Evolutionary conservation across 2,113 vertebrate genomes (phyloP), one percentile per base, ranked within the genome.

Genomic region (Pseudorectes ferrugineus): DNA sequence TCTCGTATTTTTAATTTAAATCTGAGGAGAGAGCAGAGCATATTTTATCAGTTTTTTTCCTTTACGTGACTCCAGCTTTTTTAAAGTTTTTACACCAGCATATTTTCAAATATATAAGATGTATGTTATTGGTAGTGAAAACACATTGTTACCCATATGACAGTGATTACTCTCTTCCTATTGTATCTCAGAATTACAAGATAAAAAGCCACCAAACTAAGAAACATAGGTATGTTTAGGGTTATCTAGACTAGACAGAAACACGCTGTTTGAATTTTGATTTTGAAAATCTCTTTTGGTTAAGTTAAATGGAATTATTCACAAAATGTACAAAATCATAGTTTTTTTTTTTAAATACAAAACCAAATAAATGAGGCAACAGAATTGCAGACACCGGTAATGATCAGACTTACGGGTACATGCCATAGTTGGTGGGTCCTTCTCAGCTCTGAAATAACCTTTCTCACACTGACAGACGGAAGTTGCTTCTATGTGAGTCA

Each of bases 401-500:
- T 18, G 51, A 79, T 88, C 49, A 96, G 67, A 98, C 99, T 99
- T 98, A 99, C 99, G 98, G 95, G 99, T 99, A 95, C 99, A 99
- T 77, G 99, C 99, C 99, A 99, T 99, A 22, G 98, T 99, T 51
- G 99, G 98, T 40, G 99, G 99, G 92, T 99, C 99, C 96, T 99
- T 99, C 80, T 98, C 98, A 48, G 99, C 98, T 89, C 99, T 97
- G 98, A 98, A 99, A 96, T 99, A 99, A 70, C 98, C 98, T 31
- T 98, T 98, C 95, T 99, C 99, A 97, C 99, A 99, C 77, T 98
- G 98, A 95, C 99, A 99, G 59, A 98, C 89, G 29, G 98, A 96
- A n/a, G 99, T 98, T 26, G 99, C 99, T 97, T 99, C 98, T n/a
- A 94, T 52, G 1, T 99, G 98, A 86, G 98, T 99, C 96, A 98